A percentile compares a stretch with the other conserved stretches of the same genome.
phyloP scores from a whole-genome alignment of 2,888 invertebrate genomes.

The Augochlorella aurata region DNA sequence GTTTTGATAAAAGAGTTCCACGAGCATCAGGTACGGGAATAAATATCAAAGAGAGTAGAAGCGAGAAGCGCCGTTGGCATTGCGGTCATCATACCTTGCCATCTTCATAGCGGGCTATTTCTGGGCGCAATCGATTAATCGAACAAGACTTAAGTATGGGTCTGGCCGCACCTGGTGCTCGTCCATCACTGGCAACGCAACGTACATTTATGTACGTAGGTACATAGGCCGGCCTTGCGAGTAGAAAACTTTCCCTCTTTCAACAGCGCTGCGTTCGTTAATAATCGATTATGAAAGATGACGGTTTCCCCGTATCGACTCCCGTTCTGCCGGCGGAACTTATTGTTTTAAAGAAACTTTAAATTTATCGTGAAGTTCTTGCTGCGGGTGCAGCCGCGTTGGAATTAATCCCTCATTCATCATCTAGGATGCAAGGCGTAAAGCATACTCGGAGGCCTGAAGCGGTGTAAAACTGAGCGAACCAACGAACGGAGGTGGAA shows the following conservation, averaged over 20 bases:
- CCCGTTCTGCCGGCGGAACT: constrained; percentile 61
- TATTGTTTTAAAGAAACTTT: constrained; percentile 77
- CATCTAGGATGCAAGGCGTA: constrained; percentile 65
- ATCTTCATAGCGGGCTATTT: constrained; percentile 62
- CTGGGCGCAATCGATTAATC: constrained; percentile 72
- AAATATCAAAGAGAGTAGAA: constrained; percentile 43
- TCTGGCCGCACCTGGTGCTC: constrained; percentile 72
- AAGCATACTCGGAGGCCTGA: constrained; percentile 33
- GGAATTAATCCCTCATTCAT: constrained; percentile 78
- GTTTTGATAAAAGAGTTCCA: constrained; percentile 40
- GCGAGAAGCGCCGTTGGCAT: constrained; percentile 45
- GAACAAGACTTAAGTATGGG: constrained; percentile 71
- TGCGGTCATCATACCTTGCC: constrained; percentile 59
- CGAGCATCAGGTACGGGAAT: constrained; percentile 31
- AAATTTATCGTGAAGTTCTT: constrained; percentile 77
- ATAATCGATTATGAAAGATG: constrained; percentile 79
- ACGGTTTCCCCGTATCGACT: constrained; percentile 72
- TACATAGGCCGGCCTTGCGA: constrained; percentile 58
- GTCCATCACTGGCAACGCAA: constrained; percentile 65
- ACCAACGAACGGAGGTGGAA: constrained; percentile 2
- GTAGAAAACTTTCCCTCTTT: constrained; percentile 67
- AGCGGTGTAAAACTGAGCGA: constrained; percentile 17
- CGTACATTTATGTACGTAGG: constrained; percentile 64
- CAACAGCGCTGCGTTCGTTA: constrained; percentile 70
- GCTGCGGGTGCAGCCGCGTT: constrained; percentile 54